Evolutionary conservation across 1,140 invertebrate species (phyloP), one percentile per base, ranked within the genome.

Genomic region (Bradynema listronoti): DNA sequence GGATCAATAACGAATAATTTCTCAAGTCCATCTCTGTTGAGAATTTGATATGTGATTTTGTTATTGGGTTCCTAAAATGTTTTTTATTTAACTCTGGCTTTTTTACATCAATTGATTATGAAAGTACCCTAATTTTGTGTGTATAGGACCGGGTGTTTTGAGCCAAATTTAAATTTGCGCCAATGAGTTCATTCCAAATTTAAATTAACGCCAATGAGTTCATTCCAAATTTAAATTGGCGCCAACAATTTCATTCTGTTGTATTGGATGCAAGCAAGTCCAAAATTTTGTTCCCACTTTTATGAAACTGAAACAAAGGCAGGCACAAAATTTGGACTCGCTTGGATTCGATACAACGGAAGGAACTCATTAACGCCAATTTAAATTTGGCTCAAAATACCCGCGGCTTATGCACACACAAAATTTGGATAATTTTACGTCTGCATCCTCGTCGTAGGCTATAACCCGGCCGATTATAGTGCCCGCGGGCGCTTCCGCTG

Each of bases 391-490:
- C 45, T 47, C 19, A 47, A 47, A 9, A 47, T 9, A 47, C 7
- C 45, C 11, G 29, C 29, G 11, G 29, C 11, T 39, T 39, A 11
- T 19, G 11, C 19, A 11, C 11, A 11, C 11, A 19, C 36, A 39
- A 39, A 39, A 39, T 19, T 11, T 39, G 11, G 11, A 11, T 39
- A 11, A 11, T 7, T 22, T 58, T 34, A 68, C 68, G 59, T 75
- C 70, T 42, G 66, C 36, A 63, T 74, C 73, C 54, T 75, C 59
- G 66, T 75, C 72, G 39, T 70, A 73, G 14, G 72, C 72, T 7
- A 57, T 43, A 14, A 77, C 75, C 56, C 76, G 75, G 1, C 74
- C 76, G 33, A 77, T 54, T 52, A 74, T 71, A 1, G 74, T 76
- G 6, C 73, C 75, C 1, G 69, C 67, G 34, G 64, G 58, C 30